Evolutionary conservation across 1,140 invertebrate species (phyloP).

Genomic region (Drosophila kikkawai): DNA sequence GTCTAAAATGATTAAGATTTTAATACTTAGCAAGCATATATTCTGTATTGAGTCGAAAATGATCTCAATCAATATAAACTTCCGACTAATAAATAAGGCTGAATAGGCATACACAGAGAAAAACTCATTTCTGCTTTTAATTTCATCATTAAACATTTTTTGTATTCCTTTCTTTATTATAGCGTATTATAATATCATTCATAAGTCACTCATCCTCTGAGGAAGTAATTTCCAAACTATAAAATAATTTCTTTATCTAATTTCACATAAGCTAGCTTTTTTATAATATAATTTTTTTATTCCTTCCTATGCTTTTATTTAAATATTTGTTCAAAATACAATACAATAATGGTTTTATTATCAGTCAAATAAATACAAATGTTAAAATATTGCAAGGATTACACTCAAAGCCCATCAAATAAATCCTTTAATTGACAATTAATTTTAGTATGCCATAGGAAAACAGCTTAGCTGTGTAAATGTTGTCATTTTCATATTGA

Average conservation of each 20-base stretch:
- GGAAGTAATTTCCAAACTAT: too few species aligned
- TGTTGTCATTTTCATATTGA: conserved; percentile 8
- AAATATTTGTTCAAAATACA: not conserved
- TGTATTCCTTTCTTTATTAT: too few species aligned
- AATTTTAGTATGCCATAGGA: not conserved
- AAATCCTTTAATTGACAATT: not conserved
- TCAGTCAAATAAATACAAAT: not conserved
- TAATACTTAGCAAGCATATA: not conserved
- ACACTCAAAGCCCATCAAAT: not conserved
- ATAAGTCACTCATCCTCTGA: too few species aligned
- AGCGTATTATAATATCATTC: too few species aligned
- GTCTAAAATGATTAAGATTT: not conserved
- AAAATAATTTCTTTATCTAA: too few species aligned
- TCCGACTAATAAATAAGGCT: not conserved
- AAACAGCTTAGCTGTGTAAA: conserved; percentile 4
- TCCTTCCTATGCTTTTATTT: not conserved
- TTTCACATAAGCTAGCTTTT: too few species aligned
- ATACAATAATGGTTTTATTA: not conserved
- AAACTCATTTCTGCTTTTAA: not conserved
- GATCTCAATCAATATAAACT: not conserved
- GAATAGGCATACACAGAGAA: not conserved
- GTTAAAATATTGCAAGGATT: not conserved
- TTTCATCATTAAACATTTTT: not conserved
- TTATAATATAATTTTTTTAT: not conserved
- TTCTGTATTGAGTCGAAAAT: not conserved